Base-by-base conservation (phyloP, 2,888 invertebrate genomes). In the Habroteleia sp. region DNA sequence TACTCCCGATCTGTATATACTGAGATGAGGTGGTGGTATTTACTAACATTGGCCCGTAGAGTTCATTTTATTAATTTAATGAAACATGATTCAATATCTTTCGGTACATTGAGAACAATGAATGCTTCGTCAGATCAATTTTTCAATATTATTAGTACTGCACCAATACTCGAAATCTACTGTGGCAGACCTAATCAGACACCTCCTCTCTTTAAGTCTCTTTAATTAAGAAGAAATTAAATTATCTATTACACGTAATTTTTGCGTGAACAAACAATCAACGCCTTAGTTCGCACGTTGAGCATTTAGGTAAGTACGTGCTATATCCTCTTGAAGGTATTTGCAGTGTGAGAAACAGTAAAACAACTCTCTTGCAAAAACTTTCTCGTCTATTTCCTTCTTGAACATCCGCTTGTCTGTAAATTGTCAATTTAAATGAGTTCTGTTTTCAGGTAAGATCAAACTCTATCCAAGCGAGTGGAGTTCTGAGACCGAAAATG, bases 111-210 rank as follows among this genome's bases (percentile, higher is more conserved):
- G n/a, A n/a, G n/a, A n/a, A n/a, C n/a, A n/a, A n/a, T n/a, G n/a
- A n/a, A n/a, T n/a, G n/a, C n/a, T n/a, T n/a, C n/a, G n/a, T n/a
- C n/a, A n/a, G n/a, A n/a, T n/a, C n/a, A n/a, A n/a, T n/a, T n/a
- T n/a, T n/a, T n/a, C n/a, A n/a, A n/a, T n/a, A n/a, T n/a, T n/a
- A n/a, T n/a, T 48, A 31, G 41, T 69, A 74, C 76, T 71, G 58
- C 58, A 74, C 74, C 69, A 52, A 71, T 74, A 72, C 77, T 73
- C 76, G 73, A 77, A 76, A 78, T 80, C 79, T 78, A 83, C 80
- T 80, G 85, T 80, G 80, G 83, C 87, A 88, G 86, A 80, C 87
- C 87, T 88, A 87, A 88, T 88, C 88, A 87, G 87, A 88, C 81
- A 82, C 73, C 71, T 84, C 83, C 80, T 84, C 65, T 81, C 63